phyloP scores from a whole-genome alignment of 2,113 vertebrate genomes.

The Scalopus aquaticus region DNA sequence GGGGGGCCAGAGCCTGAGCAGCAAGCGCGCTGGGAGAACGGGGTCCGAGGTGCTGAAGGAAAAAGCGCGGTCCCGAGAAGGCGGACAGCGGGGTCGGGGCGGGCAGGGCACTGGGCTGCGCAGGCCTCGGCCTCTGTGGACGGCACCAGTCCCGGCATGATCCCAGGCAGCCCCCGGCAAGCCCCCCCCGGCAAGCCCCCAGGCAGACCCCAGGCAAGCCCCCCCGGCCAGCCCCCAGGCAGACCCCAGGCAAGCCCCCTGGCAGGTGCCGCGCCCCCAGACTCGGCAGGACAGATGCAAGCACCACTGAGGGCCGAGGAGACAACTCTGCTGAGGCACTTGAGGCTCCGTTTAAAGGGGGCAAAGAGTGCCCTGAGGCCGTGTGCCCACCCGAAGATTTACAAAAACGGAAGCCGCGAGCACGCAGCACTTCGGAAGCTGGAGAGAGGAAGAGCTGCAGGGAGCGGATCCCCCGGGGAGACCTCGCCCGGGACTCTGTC shows the following conservation, averaged over 20 bases:
- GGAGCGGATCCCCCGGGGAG: conserved; percentile 58
- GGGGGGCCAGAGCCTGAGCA: rapidly evolving
- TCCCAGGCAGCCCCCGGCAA: too few relatives aligned
- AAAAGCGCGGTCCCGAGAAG: background rate
- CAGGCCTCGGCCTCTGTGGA: background rate
- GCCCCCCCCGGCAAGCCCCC: too few relatives aligned
- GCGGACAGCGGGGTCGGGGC: background rate
- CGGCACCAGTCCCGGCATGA: too few relatives aligned
- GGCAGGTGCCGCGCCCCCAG: too few relatives aligned
- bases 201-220: too few relatives aligned
- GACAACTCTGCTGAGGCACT: too few relatives aligned
- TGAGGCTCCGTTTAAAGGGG: too few relatives aligned
- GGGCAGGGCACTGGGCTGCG: background rate
- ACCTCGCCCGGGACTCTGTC: conserved; percentile 45
- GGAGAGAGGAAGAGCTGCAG: conserved; percentile 54
- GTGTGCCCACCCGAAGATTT: conserved; percentile 77
- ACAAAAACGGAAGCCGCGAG: background rate
- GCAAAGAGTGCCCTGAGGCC: conserved; percentile 74
- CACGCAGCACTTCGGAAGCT: background rate
- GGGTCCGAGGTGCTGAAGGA: background rate
- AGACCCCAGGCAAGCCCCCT: too few relatives aligned
- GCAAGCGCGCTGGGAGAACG: background rate
- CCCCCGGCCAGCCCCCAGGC: too few relatives aligned
- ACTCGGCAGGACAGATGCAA: too few relatives aligned
- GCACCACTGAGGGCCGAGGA: too few relatives aligned